Evolutionary conservation across 2,888 invertebrate species (phyloP).

Genomic region (Pyrrhia umbra): DNA sequence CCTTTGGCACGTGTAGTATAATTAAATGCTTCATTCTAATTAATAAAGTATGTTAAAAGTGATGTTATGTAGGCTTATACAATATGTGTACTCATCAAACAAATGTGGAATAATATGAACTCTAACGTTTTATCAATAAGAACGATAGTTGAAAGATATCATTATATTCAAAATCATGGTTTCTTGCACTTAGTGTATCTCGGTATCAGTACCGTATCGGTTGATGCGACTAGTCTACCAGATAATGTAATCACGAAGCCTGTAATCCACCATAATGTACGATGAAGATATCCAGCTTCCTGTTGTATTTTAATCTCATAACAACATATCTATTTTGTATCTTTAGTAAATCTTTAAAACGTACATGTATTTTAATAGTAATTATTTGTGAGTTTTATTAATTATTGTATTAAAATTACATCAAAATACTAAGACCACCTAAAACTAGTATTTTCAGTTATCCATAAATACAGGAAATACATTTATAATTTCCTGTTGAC

Average conservation of each 20-base stretch:
- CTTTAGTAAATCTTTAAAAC: conserved; percentile 5
- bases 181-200: conserved; percentile 31
- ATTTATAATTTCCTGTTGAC: conserved; percentile 43
- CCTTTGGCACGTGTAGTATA: conserved; percentile 25
- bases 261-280: conserved; percentile 51
- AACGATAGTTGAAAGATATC: conserved; percentile 1
- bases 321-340: too few species aligned
- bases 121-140: background rate
- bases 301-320: conserved; percentile 16
- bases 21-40: conserved; percentile 24
- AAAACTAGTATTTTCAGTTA: conserved; percentile 36
- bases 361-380: background rate
- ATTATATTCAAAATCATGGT: conserved; percentile 9
- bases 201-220: conserved; percentile 27
- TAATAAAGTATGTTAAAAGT: conserved; percentile 17
- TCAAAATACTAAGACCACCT: conserved; percentile 8
- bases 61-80: background rate
- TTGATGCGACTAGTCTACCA: conserved; percentile 27
- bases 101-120: background rate
- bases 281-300: conserved; percentile 18
- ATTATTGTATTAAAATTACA: background rate
- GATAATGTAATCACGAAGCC: conserved; percentile 48
- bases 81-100: too few species aligned
- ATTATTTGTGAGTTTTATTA: background rate
- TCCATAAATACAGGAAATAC: conserved; percentile 44